Evolutionary conservation across 1,140 invertebrate species (phyloP).

Genomic region (Dendrolimus kikuchii): DNA sequence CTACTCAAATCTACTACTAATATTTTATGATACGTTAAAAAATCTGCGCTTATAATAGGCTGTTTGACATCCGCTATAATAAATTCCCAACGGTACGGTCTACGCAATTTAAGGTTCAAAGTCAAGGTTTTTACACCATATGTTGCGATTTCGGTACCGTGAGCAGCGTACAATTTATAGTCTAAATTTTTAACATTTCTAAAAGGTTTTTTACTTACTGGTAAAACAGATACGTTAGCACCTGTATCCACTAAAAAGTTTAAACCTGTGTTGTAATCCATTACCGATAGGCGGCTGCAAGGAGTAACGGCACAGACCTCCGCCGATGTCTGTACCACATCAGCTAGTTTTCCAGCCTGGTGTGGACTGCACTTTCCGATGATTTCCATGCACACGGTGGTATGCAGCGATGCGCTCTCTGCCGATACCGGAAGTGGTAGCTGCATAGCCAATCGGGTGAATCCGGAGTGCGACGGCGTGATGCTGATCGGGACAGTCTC

Average conservation of each 20-base stretch:
- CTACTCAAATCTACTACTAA: too few species aligned
- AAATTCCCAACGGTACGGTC: too few species aligned
- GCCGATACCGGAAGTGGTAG: constrained; percentile 7
- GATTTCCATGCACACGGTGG: too few species aligned
- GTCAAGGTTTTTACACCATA: too few species aligned
- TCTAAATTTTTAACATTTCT: too few species aligned
- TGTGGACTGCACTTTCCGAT: too few species aligned
- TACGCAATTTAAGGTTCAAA: too few species aligned
- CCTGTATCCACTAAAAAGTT: constrained; percentile 3
- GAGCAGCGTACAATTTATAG: too few species aligned
- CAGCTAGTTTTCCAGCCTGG: too few species aligned
- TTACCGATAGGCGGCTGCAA: constrained; percentile 6
- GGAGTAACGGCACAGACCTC: constrained; percentile 2
- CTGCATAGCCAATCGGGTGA: constrained; percentile 9
- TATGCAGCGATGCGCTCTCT: neutral
- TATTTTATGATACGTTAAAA: neutral
- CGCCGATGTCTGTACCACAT: neutral
- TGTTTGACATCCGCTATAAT: constrained; percentile 2
- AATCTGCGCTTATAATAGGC: constrained; percentile 3
- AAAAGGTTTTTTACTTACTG: too few species aligned
- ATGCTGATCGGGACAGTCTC: neutral
- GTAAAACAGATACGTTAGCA: too few species aligned
- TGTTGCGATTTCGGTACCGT: too few species aligned
- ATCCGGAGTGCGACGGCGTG: constrained; percentile 3
- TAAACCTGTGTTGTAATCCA: constrained; percentile 1